Evolutionary conservation across 2,797 vertebrate species (phyloP).

Genomic region (Pseudochirops cupreus): DNA sequence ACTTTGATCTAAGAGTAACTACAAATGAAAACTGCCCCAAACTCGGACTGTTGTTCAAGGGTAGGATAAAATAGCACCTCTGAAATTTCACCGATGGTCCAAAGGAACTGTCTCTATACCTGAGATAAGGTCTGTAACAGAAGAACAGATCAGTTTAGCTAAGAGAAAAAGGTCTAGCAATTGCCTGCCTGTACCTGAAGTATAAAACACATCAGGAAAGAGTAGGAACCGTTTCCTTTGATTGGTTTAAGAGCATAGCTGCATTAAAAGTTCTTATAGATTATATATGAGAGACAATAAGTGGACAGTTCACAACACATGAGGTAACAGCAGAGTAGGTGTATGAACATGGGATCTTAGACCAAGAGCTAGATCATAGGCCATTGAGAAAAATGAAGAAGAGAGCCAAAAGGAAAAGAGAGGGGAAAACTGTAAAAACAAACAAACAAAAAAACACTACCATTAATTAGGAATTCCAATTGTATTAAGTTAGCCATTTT

Average conservation of each 20-base stretch:
- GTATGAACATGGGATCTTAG: background rate
- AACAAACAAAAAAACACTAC: background rate
- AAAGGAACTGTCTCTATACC: accelerated
- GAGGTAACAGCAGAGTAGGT: background rate
- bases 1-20: background rate
- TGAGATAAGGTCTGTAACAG: background rate
- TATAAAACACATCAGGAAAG: background rate
- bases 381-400: background rate
- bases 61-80: background rate
- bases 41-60: conserved; percentile 22
- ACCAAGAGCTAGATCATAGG: background rate
- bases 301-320: background rate
- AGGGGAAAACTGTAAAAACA: background rate
- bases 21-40: background rate
- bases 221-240: background rate
- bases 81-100: background rate
- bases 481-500: background rate
- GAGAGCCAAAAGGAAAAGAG: background rate
- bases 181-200: background rate
- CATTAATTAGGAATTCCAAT: background rate
- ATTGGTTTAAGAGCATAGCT: background rate
- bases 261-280: background rate
- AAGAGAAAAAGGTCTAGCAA: background rate
- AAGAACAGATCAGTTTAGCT: background rate
- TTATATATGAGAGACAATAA: background rate